These are phyloP conservation scores for Hemithea aestivaria DNA, from an alignment of 2,888 invertebrate species.

Conservation along the genomic window DNA sequence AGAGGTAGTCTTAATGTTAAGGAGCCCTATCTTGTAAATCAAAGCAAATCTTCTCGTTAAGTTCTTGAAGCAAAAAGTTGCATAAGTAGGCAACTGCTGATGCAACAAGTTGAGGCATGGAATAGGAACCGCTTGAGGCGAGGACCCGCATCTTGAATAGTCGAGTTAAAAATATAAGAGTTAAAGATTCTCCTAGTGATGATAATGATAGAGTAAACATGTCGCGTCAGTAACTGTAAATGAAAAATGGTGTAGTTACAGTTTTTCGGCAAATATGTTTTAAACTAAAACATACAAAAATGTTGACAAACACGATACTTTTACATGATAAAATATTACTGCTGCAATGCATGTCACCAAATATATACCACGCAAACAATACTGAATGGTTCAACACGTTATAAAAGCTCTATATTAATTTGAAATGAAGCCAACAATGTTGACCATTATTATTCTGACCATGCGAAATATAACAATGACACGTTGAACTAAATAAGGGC, in stretches of 20 bases:
- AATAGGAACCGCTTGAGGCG: too few relatives aligned
- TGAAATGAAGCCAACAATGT: slow-evolving; percentile 15
- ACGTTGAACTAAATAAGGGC: slow-evolving; percentile 22
- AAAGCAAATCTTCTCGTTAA: slow-evolving; percentile 1
- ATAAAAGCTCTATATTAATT: slow-evolving; percentile 10
- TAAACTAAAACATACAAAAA: too few relatives aligned
- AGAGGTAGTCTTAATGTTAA: slow-evolving; percentile 18
- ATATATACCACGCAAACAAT: slow-evolving; percentile 7
- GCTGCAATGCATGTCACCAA: slow-evolving; percentile 1
- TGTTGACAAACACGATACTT: too few relatives aligned
- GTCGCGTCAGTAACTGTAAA: too few relatives aligned
- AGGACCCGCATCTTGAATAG: too few relatives aligned
- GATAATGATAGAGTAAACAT: too few relatives aligned
- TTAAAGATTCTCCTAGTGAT: too few relatives aligned
- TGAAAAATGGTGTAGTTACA: too few relatives aligned
- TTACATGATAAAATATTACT: too few relatives aligned
- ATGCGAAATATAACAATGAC: slow-evolving; percentile 28
- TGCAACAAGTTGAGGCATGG: too few relatives aligned
- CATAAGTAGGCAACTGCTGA: neutral
- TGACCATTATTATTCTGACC: slow-evolving; percentile 19
- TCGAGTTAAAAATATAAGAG: too few relatives aligned
- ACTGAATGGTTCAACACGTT: slow-evolving; percentile 9
- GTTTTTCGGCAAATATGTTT: too few relatives aligned
- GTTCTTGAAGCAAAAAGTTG: slow-evolving; percentile 2
- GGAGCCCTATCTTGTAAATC: neutral